Base-by-base conservation (phyloP, 2,113 vertebrate genomes). In the Austrofundulus limnaeus region DNA sequence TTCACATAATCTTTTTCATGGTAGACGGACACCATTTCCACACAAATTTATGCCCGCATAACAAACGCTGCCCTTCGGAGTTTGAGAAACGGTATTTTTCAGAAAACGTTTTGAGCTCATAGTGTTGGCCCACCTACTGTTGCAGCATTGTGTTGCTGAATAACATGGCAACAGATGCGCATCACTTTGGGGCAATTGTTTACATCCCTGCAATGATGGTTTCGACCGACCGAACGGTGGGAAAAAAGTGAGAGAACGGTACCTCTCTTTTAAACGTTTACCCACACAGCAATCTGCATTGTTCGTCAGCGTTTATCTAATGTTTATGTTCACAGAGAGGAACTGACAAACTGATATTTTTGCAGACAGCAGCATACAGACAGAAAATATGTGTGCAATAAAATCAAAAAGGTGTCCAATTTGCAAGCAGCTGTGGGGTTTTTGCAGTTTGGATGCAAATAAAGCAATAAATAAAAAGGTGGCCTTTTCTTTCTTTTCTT, bases 41-140 rank as follows among this genome's bases (percentile, higher is more conserved):
- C 51, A 71, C 70, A 49, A 70, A 72, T 78, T 56, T 79, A 51
- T 68, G 54, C 61, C 61, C 38, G 25, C 66, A 78, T 54, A 82
- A 82, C 57, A 78, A 78, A 70, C 83, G 76, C 60, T 85, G 70
- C 80, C 66, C 75, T 72, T 73, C 38, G 39, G 28, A 71, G 47
- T 65, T 71, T 75, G 19, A 15, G 38, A 52, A 66, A 71, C 72
- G 37, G 51, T 28, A 28, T 54, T 3, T 52, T 81, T 67, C 47
- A 20, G 45, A 53, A 70, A 66, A 80, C 52, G 70, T 70, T 60
- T 77, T 51, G 75, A 55, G 59, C 70, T 77, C 61, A 59, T 65
- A 52, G 75, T 52, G 24, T 70, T 57, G 61, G 25, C 64, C 60
- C 24, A 48, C 62, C 34, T 51, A 0, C 11, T 52, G 34, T 21